These are phyloP conservation scores for Oxycera nigricornis DNA, from an alignment of 2,888 invertebrate species.

Conservation along the genomic window DNA sequence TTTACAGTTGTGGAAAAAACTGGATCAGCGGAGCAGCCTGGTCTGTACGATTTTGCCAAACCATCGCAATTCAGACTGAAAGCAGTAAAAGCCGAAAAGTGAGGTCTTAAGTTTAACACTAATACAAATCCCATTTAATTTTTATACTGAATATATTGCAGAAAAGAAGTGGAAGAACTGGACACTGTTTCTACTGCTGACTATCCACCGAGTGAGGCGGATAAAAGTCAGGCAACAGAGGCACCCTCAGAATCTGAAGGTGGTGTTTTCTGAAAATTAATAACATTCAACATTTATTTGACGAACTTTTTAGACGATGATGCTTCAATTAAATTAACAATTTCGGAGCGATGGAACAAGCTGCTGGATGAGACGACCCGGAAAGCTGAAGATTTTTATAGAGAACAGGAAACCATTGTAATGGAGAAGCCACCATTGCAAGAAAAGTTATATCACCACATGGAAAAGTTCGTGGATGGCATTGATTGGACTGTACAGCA, in stretches of 20 bases:
- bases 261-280: not conserved
- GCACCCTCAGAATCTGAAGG: conserved; percentile 2
- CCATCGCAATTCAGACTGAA: conserved; percentile 62
- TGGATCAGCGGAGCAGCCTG: conserved; percentile 52
- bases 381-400: conserved; percentile 60
- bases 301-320: conserved; percentile 20
- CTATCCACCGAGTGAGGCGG: not conserved
- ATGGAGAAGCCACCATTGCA: conserved; percentile 55
- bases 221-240: not conserved
- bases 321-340: conserved; percentile 61
- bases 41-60: conserved; percentile 59
- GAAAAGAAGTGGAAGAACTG: not conserved
- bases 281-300: no score
- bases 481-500: conserved; percentile 63
- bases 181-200: not conserved
- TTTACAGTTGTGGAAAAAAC: conserved; percentile 51
- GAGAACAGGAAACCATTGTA: conserved; percentile 52
- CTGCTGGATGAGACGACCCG: conserved; percentile 63
- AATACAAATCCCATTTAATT: not conserved
- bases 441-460: conserved; percentile 58
- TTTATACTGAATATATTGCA: not conserved
- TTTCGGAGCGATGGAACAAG: conserved; percentile 67
- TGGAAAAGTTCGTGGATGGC: conserved; percentile 64
- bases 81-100: conserved; percentile 60
- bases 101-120: conserved; percentile 40